phyloP scores from a whole-genome alignment of 2,113 vertebrate genomes.

The Candoia aspera region DNA sequence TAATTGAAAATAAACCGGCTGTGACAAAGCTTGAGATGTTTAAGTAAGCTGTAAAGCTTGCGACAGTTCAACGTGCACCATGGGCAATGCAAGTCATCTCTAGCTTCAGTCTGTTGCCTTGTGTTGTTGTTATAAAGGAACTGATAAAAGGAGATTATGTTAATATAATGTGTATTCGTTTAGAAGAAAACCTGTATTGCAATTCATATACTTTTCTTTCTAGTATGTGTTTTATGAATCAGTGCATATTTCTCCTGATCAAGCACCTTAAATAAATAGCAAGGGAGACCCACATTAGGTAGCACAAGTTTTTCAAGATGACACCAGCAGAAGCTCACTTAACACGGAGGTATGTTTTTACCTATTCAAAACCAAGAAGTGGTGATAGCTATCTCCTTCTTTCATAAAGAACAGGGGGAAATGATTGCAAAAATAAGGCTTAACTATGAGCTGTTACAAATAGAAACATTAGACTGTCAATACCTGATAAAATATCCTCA shows the following conservation, averaged over 20 bases:
- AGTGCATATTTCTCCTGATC: accelerated
- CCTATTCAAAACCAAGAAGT: not conserved
- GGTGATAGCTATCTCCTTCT: not conserved
- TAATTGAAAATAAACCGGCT: slow-evolving; percentile 99
- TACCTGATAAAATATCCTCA: slow-evolving; percentile 99
- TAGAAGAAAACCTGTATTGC: not conserved
- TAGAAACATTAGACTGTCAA: not conserved
- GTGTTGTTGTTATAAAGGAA: slow-evolving; percentile 98
- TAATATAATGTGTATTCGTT: slow-evolving; percentile 20
- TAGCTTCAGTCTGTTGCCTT: slow-evolving; percentile 94
- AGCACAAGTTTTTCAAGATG: not conserved
- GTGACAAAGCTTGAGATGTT: slow-evolving; percentile 97
- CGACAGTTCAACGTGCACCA: slow-evolving; percentile 98
- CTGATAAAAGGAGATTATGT: slow-evolving; percentile 64
- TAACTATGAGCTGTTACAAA: not conserved
- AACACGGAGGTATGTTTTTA: not conserved
- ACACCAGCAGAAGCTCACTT: not conserved
- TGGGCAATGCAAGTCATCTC: slow-evolving; percentile 95
- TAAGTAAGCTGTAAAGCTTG: slow-evolving; percentile 96
- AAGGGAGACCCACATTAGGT: not conserved
- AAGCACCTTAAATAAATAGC: not conserved
- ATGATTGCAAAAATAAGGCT: not conserved
- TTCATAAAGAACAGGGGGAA: not conserved
- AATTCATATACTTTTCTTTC: slow-evolving; percentile 10
- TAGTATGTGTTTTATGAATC: slow-evolving; percentile 6